Base-by-base conservation (phyloP, 2,113 vertebrate genomes). In the Scopus umbretta region DNA sequence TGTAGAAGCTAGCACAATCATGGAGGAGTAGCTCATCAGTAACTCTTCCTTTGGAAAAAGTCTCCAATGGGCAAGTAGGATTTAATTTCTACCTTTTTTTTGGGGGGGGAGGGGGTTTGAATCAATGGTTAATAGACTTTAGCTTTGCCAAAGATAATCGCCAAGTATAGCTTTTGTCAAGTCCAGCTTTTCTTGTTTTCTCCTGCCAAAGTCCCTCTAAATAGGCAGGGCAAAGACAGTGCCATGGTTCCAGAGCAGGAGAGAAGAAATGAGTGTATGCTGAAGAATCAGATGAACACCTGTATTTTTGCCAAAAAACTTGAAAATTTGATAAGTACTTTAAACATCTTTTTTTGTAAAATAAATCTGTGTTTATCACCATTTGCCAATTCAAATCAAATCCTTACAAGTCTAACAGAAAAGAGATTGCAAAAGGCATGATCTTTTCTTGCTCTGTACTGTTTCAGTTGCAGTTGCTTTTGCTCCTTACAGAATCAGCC, bases 31-130 rank as follows among this genome's bases (percentile, higher is more conserved):
- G 86, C 70, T 92, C 87, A 91, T 85, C 80, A 90, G 65, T 67
- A 85, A 72, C 90, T 86, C 93, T 86, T 91, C 86, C 73, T 75
- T 87, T 93, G 78, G 72, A 85, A 87, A 49, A 61, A 53, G 63
- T 49, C 56, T 95, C 62, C 87, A 72, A 47, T 30, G 61, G 78
- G 78, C 91, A 94, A 87, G 84, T 87, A 78, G 72, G 89, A 94
- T 88, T 95, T 94, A 90, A 96, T 94, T 90, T 93, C 74, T 93
- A 61, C 79, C 92, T 90, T 81, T 94, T 71, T 13, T 12, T 43
- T 43, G 42, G 42, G 42, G 42, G 42, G 11, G 13, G 42, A 14
- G 42, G 42, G 42, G 42, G n/a, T n/a, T n/a, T n/a, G 13, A 43
- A 43, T 43, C 42, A 81, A n/a, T 18, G 3, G 52, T 72, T 94